Conservation (phyloP, 2,113 vertebrate genomes). For the Okapia johnstoni region DNA sequence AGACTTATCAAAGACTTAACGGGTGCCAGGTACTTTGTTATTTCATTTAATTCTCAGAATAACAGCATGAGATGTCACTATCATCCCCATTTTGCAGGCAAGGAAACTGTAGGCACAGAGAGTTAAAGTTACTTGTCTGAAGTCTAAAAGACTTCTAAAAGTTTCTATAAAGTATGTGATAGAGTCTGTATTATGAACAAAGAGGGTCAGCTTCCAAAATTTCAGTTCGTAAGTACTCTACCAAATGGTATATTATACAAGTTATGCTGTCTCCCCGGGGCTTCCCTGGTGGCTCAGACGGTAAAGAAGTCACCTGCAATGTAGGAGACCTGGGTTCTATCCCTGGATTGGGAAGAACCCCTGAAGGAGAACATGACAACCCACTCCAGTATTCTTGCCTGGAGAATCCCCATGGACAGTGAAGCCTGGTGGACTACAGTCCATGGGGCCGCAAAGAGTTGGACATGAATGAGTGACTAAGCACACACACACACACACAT, state of each 20-base stretch:
- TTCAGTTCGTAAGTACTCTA: background rate
- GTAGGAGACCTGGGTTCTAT: background rate
- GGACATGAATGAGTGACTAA: fast-evolving
- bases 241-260: background rate
- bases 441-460: fast-evolving
- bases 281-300: background rate
- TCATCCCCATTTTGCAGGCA: background rate
- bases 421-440: background rate
- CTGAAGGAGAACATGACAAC: background rate
- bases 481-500: background rate
- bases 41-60: background rate
- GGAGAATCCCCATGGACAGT: background rate
- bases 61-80: background rate
- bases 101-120: background rate
- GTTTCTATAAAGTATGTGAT: background rate
- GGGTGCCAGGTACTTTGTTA: background rate
- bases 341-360: background rate
- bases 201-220: background rate
- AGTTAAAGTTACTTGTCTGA: background rate
- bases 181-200: background rate
- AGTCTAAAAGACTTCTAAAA: background rate
- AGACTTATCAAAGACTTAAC: background rate
- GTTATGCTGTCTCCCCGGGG: background rate
- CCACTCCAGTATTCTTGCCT: background rate
- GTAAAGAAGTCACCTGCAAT: background rate